These are phyloP conservation scores for Forbesichthys agassizii DNA, from an alignment of 2,113 vertebrate species.

Conservation along the genomic window DNA sequence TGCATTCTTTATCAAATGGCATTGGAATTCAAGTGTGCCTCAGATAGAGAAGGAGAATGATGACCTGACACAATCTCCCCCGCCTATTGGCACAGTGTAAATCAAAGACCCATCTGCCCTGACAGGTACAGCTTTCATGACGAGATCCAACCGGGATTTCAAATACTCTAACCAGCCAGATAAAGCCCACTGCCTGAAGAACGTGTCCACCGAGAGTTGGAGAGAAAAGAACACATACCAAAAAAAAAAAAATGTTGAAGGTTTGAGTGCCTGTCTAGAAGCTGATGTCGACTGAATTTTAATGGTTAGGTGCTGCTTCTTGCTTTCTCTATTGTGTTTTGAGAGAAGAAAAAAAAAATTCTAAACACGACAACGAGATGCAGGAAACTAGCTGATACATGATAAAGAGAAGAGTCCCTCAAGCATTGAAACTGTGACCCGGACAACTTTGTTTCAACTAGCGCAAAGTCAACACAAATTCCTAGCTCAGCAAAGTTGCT, in stretches of 20 bases:
- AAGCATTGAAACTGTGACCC: too few relatives aligned
- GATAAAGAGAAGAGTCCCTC: too few relatives aligned
- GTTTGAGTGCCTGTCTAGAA: slow-evolving; percentile 63
- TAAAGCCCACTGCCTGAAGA: slow-evolving; percentile 65
- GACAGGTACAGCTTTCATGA: slow-evolving; percentile 73
- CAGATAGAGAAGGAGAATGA: slow-evolving; percentile 66
- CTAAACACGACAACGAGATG: slow-evolving; percentile 31
- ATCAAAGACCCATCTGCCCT: slow-evolving; percentile 75
- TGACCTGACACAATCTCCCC: slow-evolving; percentile 67
- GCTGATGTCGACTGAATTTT: slow-evolving; percentile 71
- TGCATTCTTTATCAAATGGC: slow-evolving; percentile 47
- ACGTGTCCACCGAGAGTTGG: slow-evolving; percentile 49
- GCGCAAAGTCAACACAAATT: too few relatives aligned
- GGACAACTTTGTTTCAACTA: too few relatives aligned
- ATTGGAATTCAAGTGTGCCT: slow-evolving; percentile 45
- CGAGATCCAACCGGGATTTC: slow-evolving; percentile 70
- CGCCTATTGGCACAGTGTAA: slow-evolving; percentile 59
- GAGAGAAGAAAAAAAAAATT: slow-evolving; percentile 1
- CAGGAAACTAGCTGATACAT: slow-evolving; percentile 1
- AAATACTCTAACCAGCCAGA: slow-evolving; percentile 72
- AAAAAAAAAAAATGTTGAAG: slow-evolving; percentile 43
- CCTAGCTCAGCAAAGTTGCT: too few relatives aligned
- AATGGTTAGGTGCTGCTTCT: slow-evolving; percentile 54
- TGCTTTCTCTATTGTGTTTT: not conserved
- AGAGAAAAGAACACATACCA: slow-evolving; percentile 26